These are phyloP conservation scores for Sitobion miscanthi DNA, from an alignment of 1,140 invertebrate species.

Conservation along the genomic window DNA sequence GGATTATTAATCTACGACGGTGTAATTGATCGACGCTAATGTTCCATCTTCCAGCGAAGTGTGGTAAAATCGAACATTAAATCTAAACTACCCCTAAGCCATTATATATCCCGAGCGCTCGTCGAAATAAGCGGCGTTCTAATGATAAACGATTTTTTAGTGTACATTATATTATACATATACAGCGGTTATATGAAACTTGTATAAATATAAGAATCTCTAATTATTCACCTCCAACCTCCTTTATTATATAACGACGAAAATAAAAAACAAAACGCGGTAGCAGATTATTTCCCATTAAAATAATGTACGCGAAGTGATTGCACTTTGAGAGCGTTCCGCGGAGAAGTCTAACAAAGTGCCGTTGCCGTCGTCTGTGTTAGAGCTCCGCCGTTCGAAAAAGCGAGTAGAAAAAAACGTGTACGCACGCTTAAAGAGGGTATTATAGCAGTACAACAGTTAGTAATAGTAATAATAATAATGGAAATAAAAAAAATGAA, in stretches of 20 bases:
- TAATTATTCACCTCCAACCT: slow-evolving; percentile 4
- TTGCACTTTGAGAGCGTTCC: not conserved
- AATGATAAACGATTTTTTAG: not conserved
- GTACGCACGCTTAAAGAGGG: not conserved
- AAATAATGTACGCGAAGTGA: slow-evolving; percentile 45
- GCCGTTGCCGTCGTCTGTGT: not conserved
- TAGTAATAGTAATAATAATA: not conserved
- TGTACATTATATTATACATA: not conserved
- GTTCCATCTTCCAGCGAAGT: not conserved
- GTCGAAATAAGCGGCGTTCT: not conserved
- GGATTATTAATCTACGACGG: not conserved
- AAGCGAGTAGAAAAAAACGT: not conserved
- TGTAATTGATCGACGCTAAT: not conserved
- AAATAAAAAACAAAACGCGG: slow-evolving; percentile 10
- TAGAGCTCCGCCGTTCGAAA: not conserved
- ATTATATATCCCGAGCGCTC: not conserved
- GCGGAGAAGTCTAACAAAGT: slow-evolving; percentile 10
- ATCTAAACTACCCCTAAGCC: not conserved
- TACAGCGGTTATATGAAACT: not conserved
- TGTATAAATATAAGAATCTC: not conserved
- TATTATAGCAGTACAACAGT: not conserved
- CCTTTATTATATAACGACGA: too few relatives aligned
- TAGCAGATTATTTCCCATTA: slow-evolving; percentile 29
- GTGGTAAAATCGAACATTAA: not conserved
- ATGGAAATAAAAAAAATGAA: not conserved